Percentiles rank a stretch among this genome's conserved stretches.
Evolutionary conservation across 1,140 invertebrate genomes (phyloP).

Genomic region (Drosophila micromelanica): DNA sequence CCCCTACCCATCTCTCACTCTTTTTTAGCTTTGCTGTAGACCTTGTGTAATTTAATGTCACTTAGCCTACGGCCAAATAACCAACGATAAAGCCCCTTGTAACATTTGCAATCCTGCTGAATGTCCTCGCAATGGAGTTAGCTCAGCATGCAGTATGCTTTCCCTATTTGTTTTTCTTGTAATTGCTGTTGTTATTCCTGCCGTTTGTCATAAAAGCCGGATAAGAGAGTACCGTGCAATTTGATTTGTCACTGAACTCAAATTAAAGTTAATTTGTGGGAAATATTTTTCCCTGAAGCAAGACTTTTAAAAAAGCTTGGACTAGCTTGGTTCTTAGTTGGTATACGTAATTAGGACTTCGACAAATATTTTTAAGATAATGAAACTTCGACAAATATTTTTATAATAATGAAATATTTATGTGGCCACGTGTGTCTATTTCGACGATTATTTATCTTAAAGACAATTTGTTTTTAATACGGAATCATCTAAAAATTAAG

Average conservation of each 20-base stretch:
- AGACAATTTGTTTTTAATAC: too few relatives aligned
- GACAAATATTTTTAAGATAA: too few relatives aligned
- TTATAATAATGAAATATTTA: too few relatives aligned
- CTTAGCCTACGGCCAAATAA: constrained; percentile 76
- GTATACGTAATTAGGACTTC: too few relatives aligned
- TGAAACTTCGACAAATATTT: too few relatives aligned
- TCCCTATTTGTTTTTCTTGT: constrained; percentile 29
- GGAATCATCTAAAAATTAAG: too few relatives aligned
- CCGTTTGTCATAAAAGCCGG: constrained; percentile 8
- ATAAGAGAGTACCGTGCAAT: constrained; percentile 21
- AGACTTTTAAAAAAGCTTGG: not conserved
- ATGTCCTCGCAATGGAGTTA: constrained; percentile 18
- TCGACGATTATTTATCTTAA: too few relatives aligned
- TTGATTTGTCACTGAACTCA: constrained; percentile 36
- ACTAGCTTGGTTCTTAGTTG: too few relatives aligned
- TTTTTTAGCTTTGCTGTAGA: constrained; percentile 35
- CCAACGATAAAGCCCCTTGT: constrained; percentile 40
- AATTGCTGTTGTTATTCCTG: constrained; percentile 11
- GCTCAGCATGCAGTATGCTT: constrained; percentile 37
- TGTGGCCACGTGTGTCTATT: too few relatives aligned
- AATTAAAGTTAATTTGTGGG: constrained; percentile 38
- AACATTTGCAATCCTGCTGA: constrained; percentile 13
- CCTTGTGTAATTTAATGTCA: constrained; percentile 75
- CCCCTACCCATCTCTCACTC: not conserved
- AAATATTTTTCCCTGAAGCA: constrained; percentile 8